Base-by-base conservation (phyloP, 2,113 vertebrate genomes). In the Leuciscus idus region DNA sequence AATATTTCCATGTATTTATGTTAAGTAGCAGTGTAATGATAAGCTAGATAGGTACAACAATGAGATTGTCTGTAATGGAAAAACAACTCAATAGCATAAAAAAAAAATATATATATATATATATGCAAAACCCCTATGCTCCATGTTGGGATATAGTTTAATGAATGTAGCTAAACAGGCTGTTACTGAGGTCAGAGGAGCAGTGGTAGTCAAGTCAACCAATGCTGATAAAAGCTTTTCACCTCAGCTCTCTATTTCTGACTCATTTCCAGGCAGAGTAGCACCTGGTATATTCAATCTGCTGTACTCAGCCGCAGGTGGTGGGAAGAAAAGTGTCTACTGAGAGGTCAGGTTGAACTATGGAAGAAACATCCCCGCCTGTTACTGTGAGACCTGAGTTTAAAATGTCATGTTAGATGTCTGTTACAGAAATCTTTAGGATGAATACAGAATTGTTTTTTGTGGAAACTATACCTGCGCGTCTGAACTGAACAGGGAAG, bases 331-430 rank as follows among this genome's bases (percentile, higher is more conserved):
- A 76, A 50, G 39, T 52, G 81, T 33, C 76, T 84, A 26, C 73
- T 28, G 61, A 64, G 48, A 86, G 88, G 88, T 89, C 88, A 87
- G 68, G 28, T 26, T 89, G 85, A 89, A 75, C 85, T 84, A 28
- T 12, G 4, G 46, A 33, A 82, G 70, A 84, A 86, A 66, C 81
- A 76, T 21, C 55, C 48, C 33, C 36, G 26, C 8, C 30, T 36
- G 46, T 84, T 88, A 83, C 84, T 36, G 23, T 61, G 70, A 73
- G 79, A 81, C 39, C 28, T 5, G 3, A 11, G 26, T 80, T 50
- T 68, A 1, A 70, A 82, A 82, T 50, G 46, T 30, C 15, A 0
- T 21, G 26, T 50, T 50, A 50, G 62, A 23, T 9, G 4, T 70
- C 46, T 70, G 2, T 50, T 33, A 52, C 6, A 82, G 46, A 82